Conservation (phyloP, 2,888 invertebrate species). For the Acrocyrtus sp. region DNA sequence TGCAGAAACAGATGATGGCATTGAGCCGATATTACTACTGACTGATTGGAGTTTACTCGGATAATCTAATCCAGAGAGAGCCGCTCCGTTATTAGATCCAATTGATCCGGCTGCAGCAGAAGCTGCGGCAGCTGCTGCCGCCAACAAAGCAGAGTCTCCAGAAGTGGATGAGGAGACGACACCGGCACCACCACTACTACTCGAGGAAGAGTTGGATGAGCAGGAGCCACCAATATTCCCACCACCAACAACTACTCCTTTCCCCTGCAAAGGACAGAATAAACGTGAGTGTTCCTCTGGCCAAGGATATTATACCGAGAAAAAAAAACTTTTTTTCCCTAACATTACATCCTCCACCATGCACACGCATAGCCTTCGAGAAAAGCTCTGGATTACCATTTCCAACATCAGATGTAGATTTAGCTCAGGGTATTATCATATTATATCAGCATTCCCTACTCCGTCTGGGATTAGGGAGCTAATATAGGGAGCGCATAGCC, state of each 20-base stretch:
- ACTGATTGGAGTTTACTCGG: constrained; percentile 44
- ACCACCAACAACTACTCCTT: constrained; percentile 52
- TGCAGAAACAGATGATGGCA: constrained; percentile 20
- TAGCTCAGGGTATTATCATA: too few relatives aligned
- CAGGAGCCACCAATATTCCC: constrained; percentile 13
- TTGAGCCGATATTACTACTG: constrained; percentile 21
- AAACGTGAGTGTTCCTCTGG: constrained; percentile 24
- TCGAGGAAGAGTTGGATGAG: constrained; percentile 42
- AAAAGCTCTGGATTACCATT: not conserved
- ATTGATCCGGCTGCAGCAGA: constrained; percentile 26
- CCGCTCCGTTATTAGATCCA: constrained; percentile 7
- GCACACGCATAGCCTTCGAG: not conserved
- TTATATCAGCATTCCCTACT: too few relatives aligned
- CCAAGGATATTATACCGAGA: too few relatives aligned
- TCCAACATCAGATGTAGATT: too few relatives aligned
- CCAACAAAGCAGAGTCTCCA: constrained; percentile 38
- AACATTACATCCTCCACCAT: not conserved
- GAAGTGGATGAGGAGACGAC: constrained; percentile 23
- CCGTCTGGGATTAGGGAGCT: too few relatives aligned
- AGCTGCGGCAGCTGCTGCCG: constrained; percentile 44
- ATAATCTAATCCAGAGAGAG: constrained; percentile 54
- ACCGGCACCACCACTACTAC: constrained; percentile 25
- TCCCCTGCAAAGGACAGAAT: constrained; percentile 55
- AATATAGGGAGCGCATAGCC: too few relatives aligned
- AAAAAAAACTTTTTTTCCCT: not conserved